phyloP scores from a whole-genome alignment of 1,140 invertebrate genomes.

The Apis cerana region DNA sequence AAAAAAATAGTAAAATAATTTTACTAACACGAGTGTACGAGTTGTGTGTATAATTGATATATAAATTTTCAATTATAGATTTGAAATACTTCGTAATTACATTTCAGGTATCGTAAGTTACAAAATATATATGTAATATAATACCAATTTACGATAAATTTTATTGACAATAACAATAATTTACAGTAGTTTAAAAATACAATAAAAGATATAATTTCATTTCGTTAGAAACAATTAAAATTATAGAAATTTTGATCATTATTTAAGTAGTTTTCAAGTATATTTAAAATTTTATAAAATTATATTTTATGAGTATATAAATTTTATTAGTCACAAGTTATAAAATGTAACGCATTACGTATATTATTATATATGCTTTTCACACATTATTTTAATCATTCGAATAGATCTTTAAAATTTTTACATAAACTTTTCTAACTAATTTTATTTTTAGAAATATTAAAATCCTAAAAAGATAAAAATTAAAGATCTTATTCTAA shows the following conservation, averaged over 20 bases:
- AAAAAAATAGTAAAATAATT: neutral
- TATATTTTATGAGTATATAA: neutral
- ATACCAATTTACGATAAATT: neutral
- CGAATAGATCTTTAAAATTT: neutral
- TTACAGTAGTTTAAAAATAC: neutral
- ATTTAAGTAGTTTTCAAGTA: neutral
- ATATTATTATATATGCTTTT: neutral
- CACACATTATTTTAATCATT: neutral
- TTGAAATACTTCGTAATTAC: too few species aligned
- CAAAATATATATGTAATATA: neutral
- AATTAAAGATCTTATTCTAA: neutral
- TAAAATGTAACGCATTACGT: neutral
- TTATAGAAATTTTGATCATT: neutral
- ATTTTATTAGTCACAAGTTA: slow-evolving; percentile 16
- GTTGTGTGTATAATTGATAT: neutral
- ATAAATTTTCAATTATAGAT: neutral
- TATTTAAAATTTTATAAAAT: neutral
- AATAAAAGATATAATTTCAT: too few species aligned
- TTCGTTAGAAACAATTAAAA: neutral
- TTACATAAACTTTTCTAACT: neutral
- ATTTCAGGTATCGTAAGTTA: neutral
- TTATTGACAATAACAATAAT: slow-evolving; percentile 6
- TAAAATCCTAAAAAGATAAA: neutral
- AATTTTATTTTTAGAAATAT: neutral
- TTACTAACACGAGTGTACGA: neutral